Evolutionary conservation across 2,888 invertebrate species (phyloP).

Genomic region (Tetanocera ferruginea): DNA sequence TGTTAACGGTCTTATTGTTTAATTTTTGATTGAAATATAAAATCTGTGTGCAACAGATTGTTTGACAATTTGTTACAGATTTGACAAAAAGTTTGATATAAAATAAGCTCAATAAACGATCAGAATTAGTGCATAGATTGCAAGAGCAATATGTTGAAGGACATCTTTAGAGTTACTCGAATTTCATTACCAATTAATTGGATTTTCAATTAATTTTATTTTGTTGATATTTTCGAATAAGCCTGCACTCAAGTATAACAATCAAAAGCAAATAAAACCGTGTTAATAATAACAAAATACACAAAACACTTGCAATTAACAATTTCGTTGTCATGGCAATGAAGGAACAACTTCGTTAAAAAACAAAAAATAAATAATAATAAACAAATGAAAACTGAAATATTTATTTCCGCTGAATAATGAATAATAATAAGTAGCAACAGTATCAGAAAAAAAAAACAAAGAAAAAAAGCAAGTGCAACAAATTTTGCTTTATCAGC

Average conservation of each 20-base stretch:
- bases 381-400: constrained; percentile 1
- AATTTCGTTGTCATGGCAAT: neutral
- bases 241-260: neutral
- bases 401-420: constrained; percentile 10
- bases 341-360: neutral
- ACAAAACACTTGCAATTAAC: neutral
- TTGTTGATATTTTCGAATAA: neutral
- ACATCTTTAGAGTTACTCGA: too few relatives aligned
- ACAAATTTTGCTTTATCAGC: too few relatives aligned
- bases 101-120: too few relatives aligned
- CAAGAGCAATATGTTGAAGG: too few relatives aligned
- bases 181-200: too few relatives aligned
- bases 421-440: neutral
- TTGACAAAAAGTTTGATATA: too few relatives aligned
- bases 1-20: too few relatives aligned
- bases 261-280: neutral
- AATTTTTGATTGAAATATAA: too few relatives aligned
- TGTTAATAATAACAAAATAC: neutral
- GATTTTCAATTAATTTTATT: neutral
- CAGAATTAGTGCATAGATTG: too few relatives aligned
- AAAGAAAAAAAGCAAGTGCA: too few relatives aligned
- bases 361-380: neutral
- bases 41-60: too few relatives aligned
- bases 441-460: neutral
- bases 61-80: too few relatives aligned